phyloP scores from a whole-genome alignment of 2,888 invertebrate genomes.

The Drosophila fulvimacula region DNA sequence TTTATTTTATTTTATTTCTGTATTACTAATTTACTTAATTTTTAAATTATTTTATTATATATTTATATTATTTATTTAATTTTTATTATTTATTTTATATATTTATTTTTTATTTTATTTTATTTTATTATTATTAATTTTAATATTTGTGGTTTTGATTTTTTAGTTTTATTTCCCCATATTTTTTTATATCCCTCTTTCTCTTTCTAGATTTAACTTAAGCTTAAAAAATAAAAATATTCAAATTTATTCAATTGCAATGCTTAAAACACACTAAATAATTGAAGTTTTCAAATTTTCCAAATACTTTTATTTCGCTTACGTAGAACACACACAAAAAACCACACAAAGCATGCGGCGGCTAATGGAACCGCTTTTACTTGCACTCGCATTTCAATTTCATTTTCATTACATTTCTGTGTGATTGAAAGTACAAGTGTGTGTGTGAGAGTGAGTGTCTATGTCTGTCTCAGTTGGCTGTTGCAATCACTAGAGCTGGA shows the following conservation, averaged over 20 bases:
- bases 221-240: no score
- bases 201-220: no score
- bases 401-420: conserved; percentile 49
- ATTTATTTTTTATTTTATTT: no score
- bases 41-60: no score
- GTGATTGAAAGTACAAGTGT: background rate
- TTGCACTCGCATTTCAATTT: conserved; percentile 53
- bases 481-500: conserved; percentile 42
- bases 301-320: conserved; percentile 11
- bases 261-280: background rate
- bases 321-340: conserved; percentile 36
- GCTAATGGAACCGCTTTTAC: conserved; percentile 60
- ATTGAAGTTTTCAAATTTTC: background rate
- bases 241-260: background rate
- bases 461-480: conserved; percentile 21
- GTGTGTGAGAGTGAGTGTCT: background rate
- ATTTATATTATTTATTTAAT: no score
- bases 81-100: no score
- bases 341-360: conserved; percentile 8
- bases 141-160: no score
- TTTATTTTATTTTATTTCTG: no score
- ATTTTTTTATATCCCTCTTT: no score
- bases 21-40: no score
- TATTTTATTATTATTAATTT: no score
- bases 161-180: no score